These are phyloP conservation scores for Bombus superbus DNA, from an alignment of 1,140 invertebrate species.

Conservation along the genomic window DNA sequence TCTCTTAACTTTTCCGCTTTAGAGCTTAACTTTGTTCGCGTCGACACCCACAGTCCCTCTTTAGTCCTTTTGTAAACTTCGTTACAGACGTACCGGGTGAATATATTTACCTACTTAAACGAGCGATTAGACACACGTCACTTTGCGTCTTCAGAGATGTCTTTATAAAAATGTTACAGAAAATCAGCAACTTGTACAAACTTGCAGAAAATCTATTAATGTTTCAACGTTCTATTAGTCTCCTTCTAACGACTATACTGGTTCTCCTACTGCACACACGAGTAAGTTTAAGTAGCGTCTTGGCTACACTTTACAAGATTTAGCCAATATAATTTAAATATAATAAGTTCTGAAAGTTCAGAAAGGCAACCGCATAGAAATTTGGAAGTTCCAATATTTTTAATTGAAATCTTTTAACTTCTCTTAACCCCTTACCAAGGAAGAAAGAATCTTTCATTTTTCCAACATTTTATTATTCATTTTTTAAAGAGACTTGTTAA, in stretches of 20 bases:
- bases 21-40: constrained; percentile 58
- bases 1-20: constrained; percentile 65
- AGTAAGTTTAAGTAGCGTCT: too few relatives aligned
- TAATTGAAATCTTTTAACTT: neutral
- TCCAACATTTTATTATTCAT: neutral
- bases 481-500: rapidly evolving
- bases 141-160: neutral
- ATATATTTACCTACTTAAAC: constrained; percentile 26
- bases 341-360: neutral
- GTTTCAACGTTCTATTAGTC: neutral
- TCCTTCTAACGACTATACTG: too few relatives aligned
- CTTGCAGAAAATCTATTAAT: neutral
- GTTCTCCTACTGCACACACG: too few relatives aligned
- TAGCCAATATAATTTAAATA: too few relatives aligned
- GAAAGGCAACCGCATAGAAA: neutral
- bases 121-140: neutral
- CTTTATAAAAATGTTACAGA: neutral
- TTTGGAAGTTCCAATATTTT: neutral
- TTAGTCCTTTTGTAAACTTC: constrained; percentile 56
- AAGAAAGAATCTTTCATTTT: neutral
- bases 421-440: neutral
- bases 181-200: neutral
- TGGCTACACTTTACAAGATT: too few relatives aligned
- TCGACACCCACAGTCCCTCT: constrained; percentile 9
- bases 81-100: constrained; percentile 44